Base-by-base conservation (phyloP, 1,140 invertebrate genomes). In the Ptiloglossa arizonensis region DNA sequence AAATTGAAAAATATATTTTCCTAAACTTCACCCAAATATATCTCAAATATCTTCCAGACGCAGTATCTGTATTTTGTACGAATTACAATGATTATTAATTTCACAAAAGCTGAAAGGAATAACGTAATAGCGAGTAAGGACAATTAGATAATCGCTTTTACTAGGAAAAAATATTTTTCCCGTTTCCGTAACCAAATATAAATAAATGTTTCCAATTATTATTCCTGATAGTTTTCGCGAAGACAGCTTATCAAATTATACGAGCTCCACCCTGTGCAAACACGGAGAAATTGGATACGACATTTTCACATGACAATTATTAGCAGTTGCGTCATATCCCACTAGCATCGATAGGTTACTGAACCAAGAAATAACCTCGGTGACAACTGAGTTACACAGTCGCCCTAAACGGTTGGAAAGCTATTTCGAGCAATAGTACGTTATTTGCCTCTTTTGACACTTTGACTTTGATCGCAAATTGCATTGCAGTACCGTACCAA, bases 381-480 rank as follows among this genome's bases (percentile, higher is more conserved):
- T 38, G 4, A 56, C 32, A 56, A 17, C 29, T 17, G 5, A 15
- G 13, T 44, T 44, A 32, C 52, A 11, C 19, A 35, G 35, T n/a
- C n/a, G n/a, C n/a, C n/a, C n/a, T n/a, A n/a, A n/a, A 17, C 19
- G 57, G 27, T 41, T 17, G 46, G 44, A 35, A 54, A 73, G 48
- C 57, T 54, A 56, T 76, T 67, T 46, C 71, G 52, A 67, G 19
- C 56, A 82, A 66, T 81, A 41, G 38, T 44, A n/a, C 48, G 54
- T 22, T 8, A 19, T 46, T 54, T 22, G 62, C 63, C 81, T 27
- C 68, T 73, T 75, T 71, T 60, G 73, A 57, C 68, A 81, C 24
- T 83, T 56, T 32, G 79, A 77, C 66, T 77, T 81, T 78, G 73
- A 83, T n/a, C 52, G 64, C 67, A 48, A 56, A 83, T 59, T 70